A percentile compares a stretch with the other conserved stretches of the same genome.
These are phyloP conservation scores for Phrynocephalus versicolor DNA, from an alignment of 2,113 vertebrate genomes.

Conservation along the genomic window DNA sequence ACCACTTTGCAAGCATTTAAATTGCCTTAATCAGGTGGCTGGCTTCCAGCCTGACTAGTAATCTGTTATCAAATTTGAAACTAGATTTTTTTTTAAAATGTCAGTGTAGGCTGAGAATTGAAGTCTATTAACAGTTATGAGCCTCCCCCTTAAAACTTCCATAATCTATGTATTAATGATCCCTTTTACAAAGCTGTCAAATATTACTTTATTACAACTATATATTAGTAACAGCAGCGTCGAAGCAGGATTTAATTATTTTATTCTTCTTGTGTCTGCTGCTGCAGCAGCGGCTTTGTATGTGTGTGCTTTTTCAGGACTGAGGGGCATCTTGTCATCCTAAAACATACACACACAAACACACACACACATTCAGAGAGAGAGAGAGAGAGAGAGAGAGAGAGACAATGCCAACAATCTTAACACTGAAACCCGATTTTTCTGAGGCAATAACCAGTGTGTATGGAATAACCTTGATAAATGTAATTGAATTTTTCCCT, in stretches of 20 bases:
- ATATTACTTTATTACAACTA: constrained; percentile 82
- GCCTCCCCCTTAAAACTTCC: constrained; percentile 84
- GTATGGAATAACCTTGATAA: constrained; percentile 95
- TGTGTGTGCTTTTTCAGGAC: constrained; percentile 23
- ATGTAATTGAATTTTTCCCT: constrained; percentile 94
- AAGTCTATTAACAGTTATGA: constrained; percentile 92
- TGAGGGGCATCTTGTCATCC: neutral
- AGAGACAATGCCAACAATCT: constrained; percentile 79
- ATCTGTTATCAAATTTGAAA: constrained; percentile 97
- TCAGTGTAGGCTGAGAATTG: constrained; percentile 90
- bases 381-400: no score
- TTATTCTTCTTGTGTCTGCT: constrained; percentile 48
- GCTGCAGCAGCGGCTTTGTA: neutral
- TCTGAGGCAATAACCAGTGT: constrained; percentile 79
- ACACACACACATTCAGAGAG: no score
- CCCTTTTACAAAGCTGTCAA: constrained; percentile 86
- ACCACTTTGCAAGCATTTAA: constrained; percentile 97
- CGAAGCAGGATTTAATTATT: constrained; percentile 81
- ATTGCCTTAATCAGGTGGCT: constrained; percentile 93
- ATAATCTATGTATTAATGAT: constrained; percentile 89
- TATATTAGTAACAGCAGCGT: constrained; percentile 73
- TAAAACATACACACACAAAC: neutral
- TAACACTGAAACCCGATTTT: constrained; percentile 76
- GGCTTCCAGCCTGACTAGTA: constrained; percentile 87
- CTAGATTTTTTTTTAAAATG: constrained; percentile 96